phyloP scores from a whole-genome alignment of 1,140 invertebrate species.

The Spodoptera frugiperda region DNA sequence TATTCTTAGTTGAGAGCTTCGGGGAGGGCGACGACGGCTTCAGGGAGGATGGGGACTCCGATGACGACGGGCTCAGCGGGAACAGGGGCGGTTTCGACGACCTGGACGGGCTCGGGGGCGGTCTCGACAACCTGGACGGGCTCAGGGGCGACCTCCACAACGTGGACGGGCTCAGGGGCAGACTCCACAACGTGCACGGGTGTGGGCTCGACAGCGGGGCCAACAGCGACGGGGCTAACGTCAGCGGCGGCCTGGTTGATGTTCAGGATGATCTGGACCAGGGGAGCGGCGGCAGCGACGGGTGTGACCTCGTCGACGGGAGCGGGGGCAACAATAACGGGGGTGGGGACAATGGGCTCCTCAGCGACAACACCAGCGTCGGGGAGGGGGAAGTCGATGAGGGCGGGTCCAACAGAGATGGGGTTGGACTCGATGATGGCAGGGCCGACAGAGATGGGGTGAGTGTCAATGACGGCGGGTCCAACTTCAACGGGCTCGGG shows the following conservation, averaged over 20 bases:
- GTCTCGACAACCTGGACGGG: no score
- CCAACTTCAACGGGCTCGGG: slow-evolving; percentile 34
- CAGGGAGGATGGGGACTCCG: no score
- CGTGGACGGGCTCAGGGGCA: no score
- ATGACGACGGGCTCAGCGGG: no score
- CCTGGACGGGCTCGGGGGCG: no score
- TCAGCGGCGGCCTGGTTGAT: slow-evolving; percentile 52
- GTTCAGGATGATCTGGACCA: slow-evolving; percentile 75
- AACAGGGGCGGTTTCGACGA: no score
- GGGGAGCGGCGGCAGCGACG: slow-evolving; percentile 51
- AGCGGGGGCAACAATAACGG: slow-evolving; percentile 55
- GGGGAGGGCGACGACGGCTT: no score
- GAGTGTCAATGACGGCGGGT: slow-evolving; percentile 51
- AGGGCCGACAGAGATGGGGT: no score
- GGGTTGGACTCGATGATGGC: slow-evolving; percentile 45
- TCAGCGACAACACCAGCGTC: slow-evolving; percentile 36
- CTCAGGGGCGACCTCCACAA: no score
- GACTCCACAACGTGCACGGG: slow-evolving; percentile 19
- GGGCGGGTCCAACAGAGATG: slow-evolving; percentile 52
- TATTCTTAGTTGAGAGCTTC: slow-evolving; percentile 51
- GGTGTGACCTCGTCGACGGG: not conserved
- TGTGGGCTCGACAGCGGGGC: slow-evolving; percentile 62
- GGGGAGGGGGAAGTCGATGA: slow-evolving; percentile 50
- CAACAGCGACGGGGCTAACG: slow-evolving; percentile 48
- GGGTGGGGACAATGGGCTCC: slow-evolving; percentile 10